Base-by-base conservation (phyloP, 2,797 vertebrate genomes). In the Betta splendens region DNA sequence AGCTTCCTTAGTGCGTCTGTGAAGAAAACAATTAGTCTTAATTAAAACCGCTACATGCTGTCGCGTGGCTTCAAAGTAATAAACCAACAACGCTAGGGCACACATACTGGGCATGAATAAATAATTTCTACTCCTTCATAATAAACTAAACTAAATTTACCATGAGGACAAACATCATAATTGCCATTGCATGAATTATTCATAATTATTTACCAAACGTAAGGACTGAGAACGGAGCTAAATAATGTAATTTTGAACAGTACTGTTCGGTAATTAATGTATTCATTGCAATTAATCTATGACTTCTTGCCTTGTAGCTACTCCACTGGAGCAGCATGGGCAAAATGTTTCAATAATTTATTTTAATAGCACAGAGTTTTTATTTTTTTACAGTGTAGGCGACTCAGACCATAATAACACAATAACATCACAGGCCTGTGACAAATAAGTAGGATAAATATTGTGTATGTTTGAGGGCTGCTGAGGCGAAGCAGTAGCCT, bases 21-120 rank as follows among this genome's bases (percentile, higher is more conserved):
- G 80, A 89, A 87, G 84, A 83, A 89, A 87, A 88, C 87, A 90
- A 89, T 90, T 87, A 89, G 85, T 87, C 87, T 90, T 91, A 89
- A 91, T 91, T 90, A 90, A 89, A 90, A 83, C 44, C 9, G 50
- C 63, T 69, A 77, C 69, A 54, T 60, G 80, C 69, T 56, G 75
- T 77, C 13, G 75, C 71, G 76, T 49, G 72, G 75, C 75, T 88
- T 79, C 63, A 72, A 75, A 85, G 78, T 80, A 88, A 87, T 88
- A 88, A 89, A 81, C 22, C 61, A 33, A 17, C 58, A n/a, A 61
- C 48, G 5, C 59, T 15, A 40, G 12, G 46, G 64, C 69, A 23
- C 55, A 45, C 55, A 43, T 23, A 54, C 67, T 9, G 46, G 64
- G 66, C 83, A 81, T 84, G 70, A 85, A 87, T 85, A 88, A 86